Conservation (phyloP, 2,113 vertebrate species). For the Notechis scutatus region DNA sequence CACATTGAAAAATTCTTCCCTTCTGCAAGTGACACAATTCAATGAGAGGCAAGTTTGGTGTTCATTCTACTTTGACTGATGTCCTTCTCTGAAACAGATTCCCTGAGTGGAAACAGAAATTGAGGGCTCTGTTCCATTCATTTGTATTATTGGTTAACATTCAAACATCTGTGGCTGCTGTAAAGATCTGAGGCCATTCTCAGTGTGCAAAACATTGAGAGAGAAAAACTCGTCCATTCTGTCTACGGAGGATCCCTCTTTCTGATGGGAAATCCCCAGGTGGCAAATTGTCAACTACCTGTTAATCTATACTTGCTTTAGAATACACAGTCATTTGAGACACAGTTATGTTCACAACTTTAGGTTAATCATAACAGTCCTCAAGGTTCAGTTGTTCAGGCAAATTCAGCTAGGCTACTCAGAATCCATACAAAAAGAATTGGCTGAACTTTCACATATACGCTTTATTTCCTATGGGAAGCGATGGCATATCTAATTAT, state of each 20-base stretch:
- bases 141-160: neutral
- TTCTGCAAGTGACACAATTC: neutral
- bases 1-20: neutral
- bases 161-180: neutral
- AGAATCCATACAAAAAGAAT: neutral
- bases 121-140: neutral
- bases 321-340: neutral
- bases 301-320: neutral
- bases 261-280: constrained; percentile 1
- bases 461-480: neutral
- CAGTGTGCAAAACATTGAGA: neutral
- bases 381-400: neutral
- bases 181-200: constrained; percentile 8
- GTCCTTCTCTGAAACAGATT: neutral
- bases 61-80: neutral
- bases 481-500: neutral
- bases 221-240: constrained; percentile 2
- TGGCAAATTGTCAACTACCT: constrained; percentile 22
- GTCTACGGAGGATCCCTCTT: neutral
- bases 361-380: neutral
- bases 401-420: neutral
- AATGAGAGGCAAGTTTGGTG: neutral
- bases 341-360: neutral
- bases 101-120: neutral
- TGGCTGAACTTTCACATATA: neutral